Evolutionary conservation across 2,113 vertebrate genomes (phyloP), one percentile per base, ranked within the genome.

Genomic region (Phalacrocorax aristotelis): DNA sequence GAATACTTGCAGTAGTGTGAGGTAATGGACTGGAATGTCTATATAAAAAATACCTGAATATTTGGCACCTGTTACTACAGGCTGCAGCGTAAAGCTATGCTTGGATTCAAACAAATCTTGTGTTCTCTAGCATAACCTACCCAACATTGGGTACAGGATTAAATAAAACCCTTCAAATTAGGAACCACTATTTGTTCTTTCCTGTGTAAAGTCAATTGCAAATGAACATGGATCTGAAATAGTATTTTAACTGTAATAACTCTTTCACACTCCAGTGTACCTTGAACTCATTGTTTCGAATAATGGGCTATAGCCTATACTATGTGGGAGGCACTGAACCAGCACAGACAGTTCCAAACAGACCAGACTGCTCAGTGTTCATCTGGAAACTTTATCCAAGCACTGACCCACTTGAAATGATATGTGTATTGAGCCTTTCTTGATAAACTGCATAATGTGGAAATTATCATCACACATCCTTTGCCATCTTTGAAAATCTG

Each of bases 401-500:
- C 3, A 49, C 26, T 49, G 42, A 68, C 3, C 5, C 13, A 10
- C 30, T 32, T 84, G 32, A 83, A 88, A 77, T 11, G 64, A 49
- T 6, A n/a, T 36, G 14, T 79, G 13, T 66, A 17, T 68, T 86
- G 86, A 96, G 55, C 15, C 13, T 97, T 48, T 80, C 60, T 95
- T 94, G 96, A 93, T 95, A 82, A 98, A 97, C 91, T 44, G 36
- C 40, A 55, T 83, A 96, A 80, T 86, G 75, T 69, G 54, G 94
- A 97, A 97, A 97, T 95, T 94, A 93, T 79, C n/a, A 38, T 21
- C 61, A 94, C 60, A 89, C 51, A 87, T 95, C 80, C 75, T 96
- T 95, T 91, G 72, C 65, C 51, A 42, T 86, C 49, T 92, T 95
- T 95, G 87, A 95, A 95, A 96, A 92, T 89, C 55, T 78, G 36